Conservation (phyloP, 2,113 vertebrate species). For the Tupaia tana region DNA sequence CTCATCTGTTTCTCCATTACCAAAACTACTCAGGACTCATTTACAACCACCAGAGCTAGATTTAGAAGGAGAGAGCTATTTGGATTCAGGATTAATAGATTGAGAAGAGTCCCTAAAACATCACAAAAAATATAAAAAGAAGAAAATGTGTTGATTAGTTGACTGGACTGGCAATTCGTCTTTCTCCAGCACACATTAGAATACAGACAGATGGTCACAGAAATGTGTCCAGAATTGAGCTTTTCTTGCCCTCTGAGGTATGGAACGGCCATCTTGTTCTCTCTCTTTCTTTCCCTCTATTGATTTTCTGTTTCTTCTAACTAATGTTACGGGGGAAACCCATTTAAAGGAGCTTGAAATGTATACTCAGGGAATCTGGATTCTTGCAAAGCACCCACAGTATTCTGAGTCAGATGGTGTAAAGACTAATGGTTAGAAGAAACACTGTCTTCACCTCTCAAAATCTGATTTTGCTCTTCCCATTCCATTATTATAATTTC, state of each 20-base stretch:
- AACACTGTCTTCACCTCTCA: neutral
- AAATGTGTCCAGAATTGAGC: neutral
- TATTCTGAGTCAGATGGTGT: neutral
- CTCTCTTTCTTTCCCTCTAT: neutral
- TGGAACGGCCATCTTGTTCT: neutral
- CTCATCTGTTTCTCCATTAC: neutral
- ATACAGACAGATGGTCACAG: conserved; percentile 2
- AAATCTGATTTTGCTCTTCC: neutral
- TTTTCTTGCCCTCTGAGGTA: neutral
- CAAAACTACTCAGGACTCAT: neutral
- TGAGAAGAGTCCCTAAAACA: neutral
- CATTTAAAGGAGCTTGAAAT: neutral
- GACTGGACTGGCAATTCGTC: neutral
- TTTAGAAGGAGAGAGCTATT: neutral
- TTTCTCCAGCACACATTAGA: neutral
- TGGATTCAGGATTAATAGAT: neutral
- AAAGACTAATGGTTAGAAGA: neutral
- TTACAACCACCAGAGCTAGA: neutral
- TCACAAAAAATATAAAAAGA: neutral
- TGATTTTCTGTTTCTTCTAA: neutral
- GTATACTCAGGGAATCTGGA: neutral
- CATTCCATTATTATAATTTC: neutral
- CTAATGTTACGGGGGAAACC: neutral
- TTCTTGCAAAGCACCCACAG: neutral
- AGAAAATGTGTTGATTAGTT: neutral